Conservation (phyloP, 92 coral and sea anemone species). For the Palythoa grandis region DNA sequence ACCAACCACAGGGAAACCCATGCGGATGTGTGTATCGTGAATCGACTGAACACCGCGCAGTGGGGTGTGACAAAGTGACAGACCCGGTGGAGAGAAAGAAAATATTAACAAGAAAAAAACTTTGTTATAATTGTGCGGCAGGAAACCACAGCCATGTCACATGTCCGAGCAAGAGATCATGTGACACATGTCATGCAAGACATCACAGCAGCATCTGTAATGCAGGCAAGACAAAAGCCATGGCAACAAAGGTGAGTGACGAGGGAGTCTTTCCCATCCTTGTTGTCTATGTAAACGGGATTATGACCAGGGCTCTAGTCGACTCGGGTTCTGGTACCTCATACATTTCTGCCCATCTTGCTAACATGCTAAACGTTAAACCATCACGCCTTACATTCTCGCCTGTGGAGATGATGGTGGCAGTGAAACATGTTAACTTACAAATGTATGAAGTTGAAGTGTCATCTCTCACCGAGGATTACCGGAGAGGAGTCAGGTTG, state of each 20-base stretch:
- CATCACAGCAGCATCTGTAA: neutral
- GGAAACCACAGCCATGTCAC: conserved; percentile 21
- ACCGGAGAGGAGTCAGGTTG: no score
- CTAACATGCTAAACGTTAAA: conserved; percentile 29
- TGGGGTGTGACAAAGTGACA: no score
- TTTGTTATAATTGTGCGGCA: conserved; percentile 40
- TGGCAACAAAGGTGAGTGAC: conserved; percentile 15
- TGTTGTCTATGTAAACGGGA: conserved; percentile 39
- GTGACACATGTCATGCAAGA: no score
- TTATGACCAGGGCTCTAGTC: conserved; percentile 33
- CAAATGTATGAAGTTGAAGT: conserved; percentile 30
- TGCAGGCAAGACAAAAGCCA: neutral
- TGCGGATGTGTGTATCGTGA: no score
- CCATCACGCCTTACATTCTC: conserved; percentile 13
- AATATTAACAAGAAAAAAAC: conserved; percentile 22
- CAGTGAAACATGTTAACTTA: neutral
- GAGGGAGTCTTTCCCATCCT: conserved; percentile 41
- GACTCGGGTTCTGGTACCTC: conserved; percentile 34
- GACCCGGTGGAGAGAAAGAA: no score
- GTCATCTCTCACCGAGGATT: conserved; percentile 33
- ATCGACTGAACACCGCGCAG: no score
- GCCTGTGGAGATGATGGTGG: conserved; percentile 39
- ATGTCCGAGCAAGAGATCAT: conserved; percentile 27
- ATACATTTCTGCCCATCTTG: conserved; percentile 34
- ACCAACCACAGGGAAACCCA: no score